Conservation (phyloP, 2,888 invertebrate species). For the Heliconius charithonia region DNA sequence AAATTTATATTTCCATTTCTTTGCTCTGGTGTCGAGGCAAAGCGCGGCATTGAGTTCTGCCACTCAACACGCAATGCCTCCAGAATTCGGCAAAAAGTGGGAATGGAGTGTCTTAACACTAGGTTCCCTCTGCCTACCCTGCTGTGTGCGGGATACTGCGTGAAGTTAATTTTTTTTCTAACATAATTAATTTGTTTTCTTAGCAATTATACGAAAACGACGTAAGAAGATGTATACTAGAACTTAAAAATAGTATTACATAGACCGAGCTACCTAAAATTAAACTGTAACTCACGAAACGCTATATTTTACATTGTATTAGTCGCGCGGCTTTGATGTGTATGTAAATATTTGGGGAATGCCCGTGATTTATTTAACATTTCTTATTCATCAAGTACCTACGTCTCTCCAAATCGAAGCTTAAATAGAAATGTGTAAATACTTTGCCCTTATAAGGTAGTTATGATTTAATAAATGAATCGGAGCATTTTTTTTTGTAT, state of each 20-base stretch:
- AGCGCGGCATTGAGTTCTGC: too few relatives aligned
- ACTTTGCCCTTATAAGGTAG: neutral
- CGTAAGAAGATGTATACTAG: neutral
- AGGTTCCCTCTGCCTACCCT: too few relatives aligned
- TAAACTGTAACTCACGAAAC: conserved; percentile 1
- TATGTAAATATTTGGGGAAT: conserved; percentile 11
- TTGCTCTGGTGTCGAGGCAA: too few relatives aligned
- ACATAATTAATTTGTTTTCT: too few relatives aligned
- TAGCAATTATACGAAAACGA: neutral
- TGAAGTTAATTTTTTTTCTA: too few relatives aligned
- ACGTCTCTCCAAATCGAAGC: neutral
- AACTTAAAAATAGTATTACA: neutral
- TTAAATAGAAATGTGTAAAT: neutral
- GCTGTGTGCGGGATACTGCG: too few relatives aligned
- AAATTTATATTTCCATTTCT: too few relatives aligned
- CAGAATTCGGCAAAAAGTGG: too few relatives aligned
- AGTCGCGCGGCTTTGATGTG: neutral
- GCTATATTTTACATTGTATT: neutral
- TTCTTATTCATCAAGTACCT: neutral
- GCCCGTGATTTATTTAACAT: conserved; percentile 3
- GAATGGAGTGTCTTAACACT: too few relatives aligned
- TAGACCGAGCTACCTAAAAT: neutral
- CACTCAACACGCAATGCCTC: too few relatives aligned
- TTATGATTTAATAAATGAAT: neutral
- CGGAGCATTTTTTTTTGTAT: neutral